Conservation (phyloP, 2,888 invertebrate species). For the Saturnia pavonia region DNA sequence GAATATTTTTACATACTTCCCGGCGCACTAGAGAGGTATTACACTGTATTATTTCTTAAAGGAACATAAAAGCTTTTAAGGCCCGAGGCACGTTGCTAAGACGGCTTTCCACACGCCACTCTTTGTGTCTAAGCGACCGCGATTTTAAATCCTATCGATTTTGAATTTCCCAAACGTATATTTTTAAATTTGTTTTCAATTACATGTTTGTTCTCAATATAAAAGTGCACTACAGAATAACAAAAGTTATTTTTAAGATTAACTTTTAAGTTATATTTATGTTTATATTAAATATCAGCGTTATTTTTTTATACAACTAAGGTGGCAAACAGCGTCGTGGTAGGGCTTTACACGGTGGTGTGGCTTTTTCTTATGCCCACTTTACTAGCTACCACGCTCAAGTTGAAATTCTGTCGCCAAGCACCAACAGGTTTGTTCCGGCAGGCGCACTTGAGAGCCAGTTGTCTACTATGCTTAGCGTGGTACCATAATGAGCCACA, state of each 20-base stretch:
- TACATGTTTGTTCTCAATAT: not conserved
- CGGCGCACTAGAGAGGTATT: conserved; percentile 56
- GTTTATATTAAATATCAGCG: not conserved
- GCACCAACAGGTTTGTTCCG: no score
- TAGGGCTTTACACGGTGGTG: no score
- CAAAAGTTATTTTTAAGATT: not conserved
- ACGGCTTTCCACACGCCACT: conserved; percentile 51
- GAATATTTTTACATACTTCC: conserved; percentile 76
- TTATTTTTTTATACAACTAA: no score
- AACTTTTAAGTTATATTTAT: not conserved
- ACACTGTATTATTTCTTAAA: conserved; percentile 75
- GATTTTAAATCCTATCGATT: conserved; percentile 70
- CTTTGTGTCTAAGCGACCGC: conserved; percentile 48
- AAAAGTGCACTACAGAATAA: not conserved
- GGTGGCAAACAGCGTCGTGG: no score
- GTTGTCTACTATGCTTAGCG: no score
- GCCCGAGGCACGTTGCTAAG: conserved; percentile 69
- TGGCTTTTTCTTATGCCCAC: no score
- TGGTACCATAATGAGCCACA: no score
- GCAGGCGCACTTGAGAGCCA: no score
- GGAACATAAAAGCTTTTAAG: conserved; percentile 79
- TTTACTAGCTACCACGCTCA: no score
- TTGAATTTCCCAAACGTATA: conserved; percentile 33
- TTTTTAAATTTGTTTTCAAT: not conserved
- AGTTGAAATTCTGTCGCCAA: no score